These are phyloP conservation scores for Okapia johnstoni DNA, from an alignment of 2,113 vertebrate genomes.

Conservation along the genomic window DNA sequence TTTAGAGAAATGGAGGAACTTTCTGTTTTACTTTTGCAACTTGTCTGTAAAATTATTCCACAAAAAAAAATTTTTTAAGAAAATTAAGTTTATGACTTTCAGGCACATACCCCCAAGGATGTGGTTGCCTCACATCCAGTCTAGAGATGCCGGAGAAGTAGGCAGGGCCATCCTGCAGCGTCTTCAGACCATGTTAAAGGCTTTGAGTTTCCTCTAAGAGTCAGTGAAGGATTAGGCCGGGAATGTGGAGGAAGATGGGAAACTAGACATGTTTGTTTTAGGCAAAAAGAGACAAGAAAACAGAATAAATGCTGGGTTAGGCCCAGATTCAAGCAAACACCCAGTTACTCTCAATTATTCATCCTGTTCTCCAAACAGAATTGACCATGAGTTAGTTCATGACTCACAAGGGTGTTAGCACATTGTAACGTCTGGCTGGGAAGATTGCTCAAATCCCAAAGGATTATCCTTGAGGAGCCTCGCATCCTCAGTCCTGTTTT, in stretches of 20 bases:
- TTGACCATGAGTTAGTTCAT: conserved; percentile 72
- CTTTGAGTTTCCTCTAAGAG: conserved; percentile 29
- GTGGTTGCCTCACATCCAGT: background rate
- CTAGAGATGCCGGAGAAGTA: background rate
- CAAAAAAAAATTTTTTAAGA: background rate
- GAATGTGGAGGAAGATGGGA: conserved; percentile 27
- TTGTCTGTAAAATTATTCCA: conserved; percentile 9
- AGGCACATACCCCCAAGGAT: background rate
- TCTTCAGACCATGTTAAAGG: background rate
- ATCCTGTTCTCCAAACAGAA: conserved; percentile 70
- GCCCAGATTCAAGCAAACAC: conserved; percentile 66
- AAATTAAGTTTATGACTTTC: conserved; percentile 10
- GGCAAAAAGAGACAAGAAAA: conserved; percentile 67
- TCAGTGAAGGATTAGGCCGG: conserved; percentile 39
- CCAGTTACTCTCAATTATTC: conserved; percentile 70
- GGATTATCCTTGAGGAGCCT: conserved; percentile 55
- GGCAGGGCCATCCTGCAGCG: background rate
- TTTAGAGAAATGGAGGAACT: background rate
- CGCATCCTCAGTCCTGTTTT: conserved; percentile 45
- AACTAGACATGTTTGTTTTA: conserved; percentile 66
- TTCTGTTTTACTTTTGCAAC: conserved; percentile 27
- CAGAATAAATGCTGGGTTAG: conserved; percentile 63
- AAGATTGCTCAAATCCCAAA: conserved; percentile 68
- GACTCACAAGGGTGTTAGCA: conserved; percentile 75
- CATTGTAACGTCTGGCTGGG: conserved; percentile 73